Evolutionary conservation across 2,113 vertebrate species (phyloP), one percentile per base, ranked within the genome.

Genomic region (Glareola pratincola): DNA sequence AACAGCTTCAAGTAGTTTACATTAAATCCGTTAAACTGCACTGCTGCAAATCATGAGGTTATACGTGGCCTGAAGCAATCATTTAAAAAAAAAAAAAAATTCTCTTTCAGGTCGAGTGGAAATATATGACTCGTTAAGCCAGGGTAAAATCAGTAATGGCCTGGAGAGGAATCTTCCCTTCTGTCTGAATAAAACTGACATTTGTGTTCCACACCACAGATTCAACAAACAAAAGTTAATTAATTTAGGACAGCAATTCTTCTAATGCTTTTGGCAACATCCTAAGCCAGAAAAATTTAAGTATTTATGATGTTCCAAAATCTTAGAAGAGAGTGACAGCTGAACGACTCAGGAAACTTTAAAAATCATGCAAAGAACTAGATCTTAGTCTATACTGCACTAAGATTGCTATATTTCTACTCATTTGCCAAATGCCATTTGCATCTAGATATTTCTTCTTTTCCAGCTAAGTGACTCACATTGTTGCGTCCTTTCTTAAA

Each of bases 71-170:
- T 80, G 10, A 96, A 97, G 96, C 56, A 10, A 68, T 76, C 14
- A 94, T 93, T 96, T 45, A 92, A 85, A 81, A 93, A 76, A n/a
- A n/a, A 51, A 57, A 85, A 91, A 68, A 93, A 90, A 92, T 22
- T 30, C 79, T 69, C 72, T 97, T 96, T 95, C 85, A 94, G 91
- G 89, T 94, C 24, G 7, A 81, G 79, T 97, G 64, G 95, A 97
- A 96, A 97, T 97, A 94, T 30, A 81, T 37, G 88, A 97, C 67
- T 95, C 16, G 41, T 72, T 97, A 94, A 90, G 75, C 79, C 96
- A 96, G 94, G 23, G 95, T 85, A 97, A 97, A 98, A 97, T 96
- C 97, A 97, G 83, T 97, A 96, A 95, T 92, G 77, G 88, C 96
- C 96, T 60, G 69, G 50, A 97, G 95, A 97, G 69, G 87, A 82